A percentile compares a stretch with the other conserved stretches of the same genome.
phyloP scores from a whole-genome alignment of 2,797 vertebrate species.

The Manis crassicaudata region DNA sequence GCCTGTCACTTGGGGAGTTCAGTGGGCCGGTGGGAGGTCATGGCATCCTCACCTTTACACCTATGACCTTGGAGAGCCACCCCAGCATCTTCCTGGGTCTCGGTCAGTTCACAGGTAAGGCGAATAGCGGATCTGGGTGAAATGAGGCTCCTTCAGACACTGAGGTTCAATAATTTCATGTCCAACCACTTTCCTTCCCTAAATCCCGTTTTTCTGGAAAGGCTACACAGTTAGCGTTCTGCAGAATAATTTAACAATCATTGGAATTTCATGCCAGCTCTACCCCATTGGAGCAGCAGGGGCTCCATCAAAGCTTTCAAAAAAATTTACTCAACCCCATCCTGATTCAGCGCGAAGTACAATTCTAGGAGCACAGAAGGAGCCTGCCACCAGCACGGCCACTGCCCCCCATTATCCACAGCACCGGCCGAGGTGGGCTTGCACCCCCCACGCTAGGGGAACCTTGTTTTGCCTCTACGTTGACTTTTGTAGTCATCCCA shows the following conservation, averaged over 20 bases:
- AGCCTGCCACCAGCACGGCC: background rate
- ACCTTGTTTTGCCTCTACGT: background rate
- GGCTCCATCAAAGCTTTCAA: background rate
- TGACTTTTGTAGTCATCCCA: background rate
- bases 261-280: background rate
- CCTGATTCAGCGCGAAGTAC: background rate
- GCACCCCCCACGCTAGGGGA: no score
- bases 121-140: no score
- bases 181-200: background rate
- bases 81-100: rapidly evolving
- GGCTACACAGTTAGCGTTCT: background rate
- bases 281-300: background rate
- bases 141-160: background rate
- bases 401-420: rapidly evolving
- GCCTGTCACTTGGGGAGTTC: background rate
- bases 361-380: background rate
- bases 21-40: no score
- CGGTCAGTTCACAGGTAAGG: background rate
- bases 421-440: background rate
- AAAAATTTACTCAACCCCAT: background rate
- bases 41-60: rapidly evolving
- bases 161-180: background rate
- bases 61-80: background rate
- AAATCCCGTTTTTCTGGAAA: background rate
- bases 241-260: background rate